phyloP scores from a whole-genome alignment of 2,113 vertebrate species.

The Saguinus imperator region DNA sequence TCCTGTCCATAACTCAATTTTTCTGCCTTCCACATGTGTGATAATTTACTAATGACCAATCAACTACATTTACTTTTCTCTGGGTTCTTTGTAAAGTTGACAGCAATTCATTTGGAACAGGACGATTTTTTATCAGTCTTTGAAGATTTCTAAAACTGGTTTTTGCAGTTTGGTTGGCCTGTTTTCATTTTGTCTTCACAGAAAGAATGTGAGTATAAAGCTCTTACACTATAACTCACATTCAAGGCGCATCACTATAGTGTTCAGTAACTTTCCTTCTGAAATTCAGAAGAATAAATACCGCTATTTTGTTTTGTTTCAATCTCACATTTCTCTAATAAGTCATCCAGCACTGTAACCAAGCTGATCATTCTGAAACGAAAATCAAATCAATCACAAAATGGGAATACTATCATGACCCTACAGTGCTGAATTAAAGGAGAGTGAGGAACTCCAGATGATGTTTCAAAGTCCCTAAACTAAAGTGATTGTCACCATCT shows the following conservation, averaged over 20 bases:
- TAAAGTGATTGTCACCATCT: not conserved
- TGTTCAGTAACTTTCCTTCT: not conserved
- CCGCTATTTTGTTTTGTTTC: not conserved
- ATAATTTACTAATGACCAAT: not conserved
- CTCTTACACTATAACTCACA: not conserved
- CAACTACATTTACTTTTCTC: not conserved
- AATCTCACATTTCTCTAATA: not conserved
- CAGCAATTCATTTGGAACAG: not conserved
- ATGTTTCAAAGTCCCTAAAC: not conserved
- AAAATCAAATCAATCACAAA: not conserved
- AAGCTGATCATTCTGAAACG: slow-evolving; percentile 12
- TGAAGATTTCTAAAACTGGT: not conserved
- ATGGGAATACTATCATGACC: not conserved
- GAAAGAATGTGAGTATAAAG: not conserved
- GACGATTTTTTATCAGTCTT: not conserved
- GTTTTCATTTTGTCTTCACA: not conserved
- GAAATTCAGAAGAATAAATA: not conserved
- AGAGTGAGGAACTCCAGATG: not conserved
- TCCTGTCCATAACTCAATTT: not conserved
- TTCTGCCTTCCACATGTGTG: not conserved
- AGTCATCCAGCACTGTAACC: not conserved
- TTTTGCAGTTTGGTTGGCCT: not conserved
- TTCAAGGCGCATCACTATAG: not conserved
- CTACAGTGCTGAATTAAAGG: not conserved
- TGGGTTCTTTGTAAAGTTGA: not conserved